Base-by-base conservation (phyloP, 2,113 vertebrate species). In the Pterocles gutturalis region DNA sequence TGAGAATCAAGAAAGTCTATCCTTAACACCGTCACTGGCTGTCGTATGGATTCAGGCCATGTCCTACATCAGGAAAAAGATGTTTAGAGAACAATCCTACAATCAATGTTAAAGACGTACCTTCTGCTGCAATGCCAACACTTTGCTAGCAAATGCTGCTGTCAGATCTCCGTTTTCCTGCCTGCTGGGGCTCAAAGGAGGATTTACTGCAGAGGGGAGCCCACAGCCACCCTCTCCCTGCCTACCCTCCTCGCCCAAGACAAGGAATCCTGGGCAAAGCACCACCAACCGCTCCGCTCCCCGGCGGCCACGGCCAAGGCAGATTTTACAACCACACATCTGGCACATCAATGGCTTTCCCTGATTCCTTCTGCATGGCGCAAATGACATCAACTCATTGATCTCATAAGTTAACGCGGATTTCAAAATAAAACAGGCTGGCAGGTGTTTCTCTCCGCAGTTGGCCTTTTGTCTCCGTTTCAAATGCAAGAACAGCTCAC, bases 381-480 rank as follows among this genome's bases (percentile, higher is more conserved):
- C 84, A 93, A 96, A 89, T 71, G 89, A 96, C 77, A 97, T 82
- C 60, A 76, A 90, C 72, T 89, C 96, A 94, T 94, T 97, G 91
- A 97, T 97, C 97, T 98, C 80, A 46, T 73, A 93, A 85, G 93
- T 93, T 83, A 92, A 89, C 69, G 69, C 0, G 82, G 77, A 66
- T 61, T 93, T 95, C 88, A 96, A 77, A 86, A 75, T 33, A 95
- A 83, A 96, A 79, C 88, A 82, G 5, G n/a, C 70, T 81, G 69
- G 96, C 82, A 81, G 75, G 89, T 94, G 83, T 46, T 83, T 21
- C 80, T 80, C 86, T 57, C 53, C 4, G 7, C 72, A 36, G 29
- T 9, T 51, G 80, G 62, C 55, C 58, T 86, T 70, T 72, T 53
- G 71, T 65, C 83, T 89, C 49, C 22, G 17, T 34, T 95, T 89